Conservation (phyloP, 2,113 vertebrate genomes). For the Pantherophis guttatus region DNA sequence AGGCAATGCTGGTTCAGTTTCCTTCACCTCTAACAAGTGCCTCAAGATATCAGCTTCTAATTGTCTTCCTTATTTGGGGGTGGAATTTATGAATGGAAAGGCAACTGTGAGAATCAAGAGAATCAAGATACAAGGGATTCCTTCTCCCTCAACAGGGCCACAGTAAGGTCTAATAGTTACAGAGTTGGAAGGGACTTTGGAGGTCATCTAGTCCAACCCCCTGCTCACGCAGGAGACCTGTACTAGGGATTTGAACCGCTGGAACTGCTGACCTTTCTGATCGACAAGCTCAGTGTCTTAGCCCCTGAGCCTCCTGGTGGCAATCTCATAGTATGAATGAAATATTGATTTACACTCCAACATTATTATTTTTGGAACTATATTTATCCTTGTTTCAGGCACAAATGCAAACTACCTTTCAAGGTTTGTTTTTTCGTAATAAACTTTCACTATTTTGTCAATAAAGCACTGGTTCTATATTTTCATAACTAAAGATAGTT, state of each 20-base stretch:
- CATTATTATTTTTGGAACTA: not conserved
- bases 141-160: not conserved
- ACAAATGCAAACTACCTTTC: slow-evolving; percentile 31
- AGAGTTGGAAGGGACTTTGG: too few relatives aligned
- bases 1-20: slow-evolving; percentile 21
- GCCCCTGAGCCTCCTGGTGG: not conserved
- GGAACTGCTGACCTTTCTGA: too few relatives aligned
- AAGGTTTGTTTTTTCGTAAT: slow-evolving; percentile 36
- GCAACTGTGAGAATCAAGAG: not conserved
- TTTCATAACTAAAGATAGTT: slow-evolving; percentile 42
- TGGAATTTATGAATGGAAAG: not conserved
- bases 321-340: slow-evolving; percentile 36
- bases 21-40: not conserved
- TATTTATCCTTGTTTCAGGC: slow-evolving; percentile 33
- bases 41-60: not conserved
- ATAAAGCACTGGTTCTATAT: slow-evolving; percentile 6
- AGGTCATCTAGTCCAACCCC: too few relatives aligned
- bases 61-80: not conserved
- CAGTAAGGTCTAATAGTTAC: not conserved
- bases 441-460: slow-evolving; percentile 29
- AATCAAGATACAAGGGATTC: not conserved
- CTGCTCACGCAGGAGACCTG: too few relatives aligned
- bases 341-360: slow-evolving; percentile 27
- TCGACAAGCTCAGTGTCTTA: too few relatives aligned
- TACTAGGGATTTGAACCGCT: too few relatives aligned